Conservation (phyloP, 2,888 invertebrate genomes). For the Rosalia funebris region DNA sequence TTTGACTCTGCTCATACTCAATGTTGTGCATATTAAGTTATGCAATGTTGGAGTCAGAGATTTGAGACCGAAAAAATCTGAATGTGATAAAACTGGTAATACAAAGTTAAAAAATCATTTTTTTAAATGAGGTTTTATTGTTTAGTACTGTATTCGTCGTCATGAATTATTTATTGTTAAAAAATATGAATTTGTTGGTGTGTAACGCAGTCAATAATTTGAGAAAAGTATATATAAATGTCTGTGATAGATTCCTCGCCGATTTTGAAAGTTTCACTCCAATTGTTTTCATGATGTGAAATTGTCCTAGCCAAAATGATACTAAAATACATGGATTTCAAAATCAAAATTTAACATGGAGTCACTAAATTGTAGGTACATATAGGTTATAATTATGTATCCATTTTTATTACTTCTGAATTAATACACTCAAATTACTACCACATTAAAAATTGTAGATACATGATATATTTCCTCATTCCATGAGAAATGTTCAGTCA, state of each 20-base stretch:
- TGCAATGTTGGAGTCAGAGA: constrained; percentile 17
- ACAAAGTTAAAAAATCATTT: constrained; percentile 18
- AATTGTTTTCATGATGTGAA: constrained; percentile 2
- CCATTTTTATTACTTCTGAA: no score
- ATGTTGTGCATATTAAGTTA: constrained; percentile 23
- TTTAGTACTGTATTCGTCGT: constrained; percentile 9
- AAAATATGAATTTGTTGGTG: neutral
- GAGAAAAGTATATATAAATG: neutral
- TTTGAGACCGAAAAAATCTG: constrained; percentile 26
- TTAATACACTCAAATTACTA: no score
- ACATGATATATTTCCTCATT: no score
- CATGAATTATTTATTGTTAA: constrained; percentile 10
- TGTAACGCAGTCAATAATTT: neutral
- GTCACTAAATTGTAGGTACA: no score
- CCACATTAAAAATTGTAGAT: no score
- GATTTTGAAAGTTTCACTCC: constrained; percentile 14
- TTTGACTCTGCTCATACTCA: constrained; percentile 21
- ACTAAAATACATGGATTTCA: no score
- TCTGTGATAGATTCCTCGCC: constrained; percentile 34
- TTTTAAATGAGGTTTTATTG: constrained; percentile 22
- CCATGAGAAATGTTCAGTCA: no score
- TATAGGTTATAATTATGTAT: no score
- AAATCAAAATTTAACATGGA: no score
- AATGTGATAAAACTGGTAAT: constrained; percentile 40
- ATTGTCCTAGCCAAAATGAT: neutral